A percentile compares a stretch with the other conserved stretches of the same genome.
These are phyloP conservation scores for Hypolimnas misippus DNA, from an alignment of 2,888 invertebrate species.

Conservation along the genomic window DNA sequence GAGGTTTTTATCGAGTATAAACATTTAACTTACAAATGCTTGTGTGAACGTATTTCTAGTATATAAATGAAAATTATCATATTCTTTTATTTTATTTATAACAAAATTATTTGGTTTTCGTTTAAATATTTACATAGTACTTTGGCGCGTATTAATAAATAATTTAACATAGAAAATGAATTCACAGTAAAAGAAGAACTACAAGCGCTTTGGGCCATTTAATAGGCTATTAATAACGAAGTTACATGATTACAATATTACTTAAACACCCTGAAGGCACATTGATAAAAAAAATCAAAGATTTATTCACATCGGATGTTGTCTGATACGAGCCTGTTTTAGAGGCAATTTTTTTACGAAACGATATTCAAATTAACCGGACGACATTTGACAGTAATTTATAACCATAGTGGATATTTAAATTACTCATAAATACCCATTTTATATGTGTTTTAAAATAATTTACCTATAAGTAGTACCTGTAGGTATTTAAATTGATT, in stretches of 20 bases:
- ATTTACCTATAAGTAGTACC: background rate
- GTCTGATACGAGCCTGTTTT: slow-evolving; percentile 49
- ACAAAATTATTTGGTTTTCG: background rate
- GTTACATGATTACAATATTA: slow-evolving; percentile 15
- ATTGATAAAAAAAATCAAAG: slow-evolving; percentile 35
- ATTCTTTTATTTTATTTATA: background rate
- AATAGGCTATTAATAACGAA: slow-evolving; percentile 17
- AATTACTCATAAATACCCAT: slow-evolving; percentile 4
- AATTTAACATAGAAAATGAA: background rate
- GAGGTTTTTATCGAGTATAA: background rate
- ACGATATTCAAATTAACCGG: slow-evolving; percentile 58
- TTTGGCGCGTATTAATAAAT: background rate
- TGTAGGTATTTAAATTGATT: background rate
- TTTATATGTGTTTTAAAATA: background rate
- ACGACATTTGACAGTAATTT: slow-evolving; percentile 52
- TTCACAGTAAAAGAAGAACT: slow-evolving; percentile 14
- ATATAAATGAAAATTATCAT: too few relatives aligned
- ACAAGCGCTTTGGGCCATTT: slow-evolving; percentile 5
- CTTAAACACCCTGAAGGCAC: slow-evolving; percentile 14
- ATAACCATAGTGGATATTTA: slow-evolving; percentile 21
- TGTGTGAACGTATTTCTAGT: background rate
- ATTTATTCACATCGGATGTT: slow-evolving; percentile 62
- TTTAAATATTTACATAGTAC: background rate
- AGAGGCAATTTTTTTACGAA: slow-evolving; percentile 36
- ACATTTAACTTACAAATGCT: background rate